Evolutionary conservation across 2,113 vertebrate genomes (phyloP).

Genomic region (Galbula dea): DNA sequence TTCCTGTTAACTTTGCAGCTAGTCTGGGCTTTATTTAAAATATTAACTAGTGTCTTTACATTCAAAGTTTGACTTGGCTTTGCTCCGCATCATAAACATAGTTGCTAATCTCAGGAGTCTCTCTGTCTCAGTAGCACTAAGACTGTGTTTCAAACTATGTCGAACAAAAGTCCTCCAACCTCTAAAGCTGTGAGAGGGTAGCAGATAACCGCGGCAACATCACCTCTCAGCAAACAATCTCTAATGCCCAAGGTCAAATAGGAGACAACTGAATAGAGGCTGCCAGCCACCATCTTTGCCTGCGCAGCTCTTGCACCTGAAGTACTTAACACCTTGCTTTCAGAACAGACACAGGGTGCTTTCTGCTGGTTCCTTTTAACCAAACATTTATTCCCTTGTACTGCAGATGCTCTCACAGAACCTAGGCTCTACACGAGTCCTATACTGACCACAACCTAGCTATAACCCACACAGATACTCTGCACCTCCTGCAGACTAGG

Average conservation of each 20-base stretch:
- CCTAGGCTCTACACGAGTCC: rapidly evolving
- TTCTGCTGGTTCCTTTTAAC: too few relatives aligned
- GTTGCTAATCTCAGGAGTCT: neutral
- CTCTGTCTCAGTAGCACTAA: neutral
- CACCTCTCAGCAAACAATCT: neutral
- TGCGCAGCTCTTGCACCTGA: neutral
- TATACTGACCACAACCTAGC: neutral
- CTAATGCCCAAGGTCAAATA: neutral
- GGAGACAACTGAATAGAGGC: neutral
- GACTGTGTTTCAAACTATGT: neutral
- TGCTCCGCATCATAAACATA: neutral
- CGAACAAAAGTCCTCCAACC: neutral
- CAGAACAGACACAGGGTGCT: neutral
- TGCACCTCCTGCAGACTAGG: neutral
- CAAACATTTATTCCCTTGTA: neutral
- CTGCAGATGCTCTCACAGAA: neutral
- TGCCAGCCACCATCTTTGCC: neutral
- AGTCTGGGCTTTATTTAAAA: slow-evolving; percentile 4
- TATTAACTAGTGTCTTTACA: slow-evolving; percentile 32
- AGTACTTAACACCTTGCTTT: slow-evolving; percentile 9
- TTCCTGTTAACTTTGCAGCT: neutral
- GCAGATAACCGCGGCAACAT: neutral
- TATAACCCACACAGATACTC: neutral
- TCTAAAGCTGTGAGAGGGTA: neutral
- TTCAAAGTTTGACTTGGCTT: slow-evolving; percentile 37